Evolutionary conservation across 2,113 vertebrate genomes (phyloP), one percentile per base, ranked within the genome.

Genomic region (Callithrix jacchus): DNA sequence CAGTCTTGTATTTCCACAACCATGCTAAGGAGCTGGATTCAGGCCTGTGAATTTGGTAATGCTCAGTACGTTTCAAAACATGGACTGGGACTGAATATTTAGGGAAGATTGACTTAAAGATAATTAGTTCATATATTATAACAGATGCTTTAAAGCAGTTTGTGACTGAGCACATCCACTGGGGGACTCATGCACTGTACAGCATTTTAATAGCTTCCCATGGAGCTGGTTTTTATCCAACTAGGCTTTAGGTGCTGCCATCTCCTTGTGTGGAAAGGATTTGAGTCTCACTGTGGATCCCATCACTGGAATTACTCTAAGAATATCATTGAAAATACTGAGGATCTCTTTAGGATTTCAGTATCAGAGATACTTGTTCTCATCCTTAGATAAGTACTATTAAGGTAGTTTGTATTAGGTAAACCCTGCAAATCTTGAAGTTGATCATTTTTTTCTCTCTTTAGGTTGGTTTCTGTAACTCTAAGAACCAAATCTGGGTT

Each of bases 31-130:
- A 49, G 40, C 12, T 47, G 56, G 40, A 89, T 84, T 2, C 16
- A 96, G 40, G 2, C 20, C 66, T 96, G 70, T 56, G n/a, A 80
- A 54, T 85, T 96, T 91, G 70, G 40, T 83, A 47, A 89, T 80
- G 68, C 8, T 66, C 52, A 52, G 14, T 25, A 37, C 13, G 71
- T 87, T 96, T 82, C n/a, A 93, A 91, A 94, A 56, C 54, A 77
- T 84, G 16, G 49, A 32, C 56, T 83, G 10, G 20, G 23, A 66
- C 13, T 45, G 32, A 95, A 86, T 96, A 94, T 93, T 87, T 94
- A 84, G 89, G 9, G 84, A 70, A 88, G 68, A 42, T n/a, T 87
- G 42, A 66, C 81, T 91, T 27, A 94, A 89, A 91, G 42, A 56
- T 70, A 61, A 74, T n/a, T 89, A 95, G 14, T 82, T 35, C 4